Conservation (phyloP, 2,113 vertebrate species). For the Thinocorus orbignyianus region DNA sequence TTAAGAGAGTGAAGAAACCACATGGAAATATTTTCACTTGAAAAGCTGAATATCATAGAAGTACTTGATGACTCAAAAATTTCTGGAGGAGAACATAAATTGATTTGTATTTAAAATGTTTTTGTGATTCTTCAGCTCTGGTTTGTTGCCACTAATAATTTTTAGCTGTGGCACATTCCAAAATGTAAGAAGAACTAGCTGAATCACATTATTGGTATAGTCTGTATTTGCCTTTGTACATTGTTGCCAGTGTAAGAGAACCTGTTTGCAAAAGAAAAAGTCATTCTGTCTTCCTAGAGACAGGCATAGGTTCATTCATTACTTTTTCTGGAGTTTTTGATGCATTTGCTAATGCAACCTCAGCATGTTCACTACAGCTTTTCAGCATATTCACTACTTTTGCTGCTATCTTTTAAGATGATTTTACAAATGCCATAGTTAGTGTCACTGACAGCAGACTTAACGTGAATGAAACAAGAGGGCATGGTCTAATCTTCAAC, state of each 20-base stretch:
- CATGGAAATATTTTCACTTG: neutral
- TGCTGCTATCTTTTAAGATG: neutral
- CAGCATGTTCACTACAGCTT: neutral
- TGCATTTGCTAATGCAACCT: neutral
- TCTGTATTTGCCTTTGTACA: neutral
- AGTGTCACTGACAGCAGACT: neutral
- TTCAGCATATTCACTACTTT: neutral
- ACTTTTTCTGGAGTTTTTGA: neutral
- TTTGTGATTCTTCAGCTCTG: neutral
- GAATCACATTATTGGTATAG: neutral
- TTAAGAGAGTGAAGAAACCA: neutral
- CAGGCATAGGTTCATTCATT: neutral
- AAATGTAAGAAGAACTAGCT: neutral
- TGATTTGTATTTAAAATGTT: neutral
- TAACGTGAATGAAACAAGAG: neutral
- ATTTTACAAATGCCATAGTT: neutral
- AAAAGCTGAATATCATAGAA: neutral
- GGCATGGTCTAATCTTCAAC: neutral
- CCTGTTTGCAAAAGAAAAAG: neutral
- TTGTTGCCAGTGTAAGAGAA: neutral
- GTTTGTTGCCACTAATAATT: neutral
- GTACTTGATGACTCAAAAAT: neutral
- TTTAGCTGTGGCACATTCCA: conserved; percentile 6
- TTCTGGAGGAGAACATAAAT: neutral
- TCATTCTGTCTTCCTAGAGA: neutral